Percentiles rank a stretch among this genome's conserved stretches.
These are phyloP conservation scores for Pycnomerus fuliginosus DNA, from an alignment of 2,888 invertebrate species.

Conservation along the genomic window DNA sequence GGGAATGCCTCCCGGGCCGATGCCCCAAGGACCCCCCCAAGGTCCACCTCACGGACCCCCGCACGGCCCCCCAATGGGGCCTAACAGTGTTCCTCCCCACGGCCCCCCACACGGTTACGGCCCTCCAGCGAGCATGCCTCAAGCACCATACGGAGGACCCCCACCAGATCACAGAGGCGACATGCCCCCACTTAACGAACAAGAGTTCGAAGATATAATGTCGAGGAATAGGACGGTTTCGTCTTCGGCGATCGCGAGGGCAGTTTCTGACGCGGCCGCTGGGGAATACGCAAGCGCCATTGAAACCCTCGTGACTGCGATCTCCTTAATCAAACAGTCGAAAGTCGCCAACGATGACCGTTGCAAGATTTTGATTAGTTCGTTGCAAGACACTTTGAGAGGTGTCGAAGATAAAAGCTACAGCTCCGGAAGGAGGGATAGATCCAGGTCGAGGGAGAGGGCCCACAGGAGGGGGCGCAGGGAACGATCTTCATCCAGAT, in stretches of 20 bases:
- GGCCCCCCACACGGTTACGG: constrained; percentile 60
- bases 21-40: constrained; percentile 65
- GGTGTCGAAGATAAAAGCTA: constrained; percentile 98
- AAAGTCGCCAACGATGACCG: constrained; percentile 90
- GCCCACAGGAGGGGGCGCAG: constrained; percentile 48
- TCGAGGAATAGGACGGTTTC: constrained; percentile 95
- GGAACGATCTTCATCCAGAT: constrained; percentile 51
- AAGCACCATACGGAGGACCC: constrained; percentile 61
- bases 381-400: constrained; percentile 87
- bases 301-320: constrained; percentile 97
- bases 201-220: constrained; percentile 99
- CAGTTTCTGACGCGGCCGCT: constrained; percentile 95
- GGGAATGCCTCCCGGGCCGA: constrained; percentile 53
- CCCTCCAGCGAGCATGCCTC: constrained; percentile 52
- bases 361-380: constrained; percentile 96
- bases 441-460: constrained; percentile 52
- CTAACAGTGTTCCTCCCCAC: constrained; percentile 50
- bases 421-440: constrained; percentile 69
- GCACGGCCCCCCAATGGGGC: constrained; percentile 67
- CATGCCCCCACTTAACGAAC: constrained; percentile 76
- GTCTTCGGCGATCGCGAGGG: constrained; percentile 94
- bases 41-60: constrained; percentile 64
- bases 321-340: constrained; percentile 97
- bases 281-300: constrained; percentile 98
- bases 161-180: constrained; percentile 59